These are phyloP conservation scores for Apis florea DNA, from an alignment of 1,140 invertebrate species.

Conservation along the genomic window DNA sequence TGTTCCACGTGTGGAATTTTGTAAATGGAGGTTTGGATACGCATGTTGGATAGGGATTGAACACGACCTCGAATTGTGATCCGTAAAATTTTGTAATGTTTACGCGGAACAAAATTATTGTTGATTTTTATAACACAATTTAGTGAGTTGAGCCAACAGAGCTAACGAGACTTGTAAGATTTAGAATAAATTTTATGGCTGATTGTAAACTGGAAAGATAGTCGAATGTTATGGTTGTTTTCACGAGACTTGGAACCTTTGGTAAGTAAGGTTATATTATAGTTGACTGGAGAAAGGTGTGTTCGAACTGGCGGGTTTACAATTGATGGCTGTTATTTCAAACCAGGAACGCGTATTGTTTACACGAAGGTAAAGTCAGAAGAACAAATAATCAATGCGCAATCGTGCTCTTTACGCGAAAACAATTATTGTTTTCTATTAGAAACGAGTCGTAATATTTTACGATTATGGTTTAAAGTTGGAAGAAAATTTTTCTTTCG, in stretches of 20 bases:
- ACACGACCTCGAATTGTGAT: too few relatives aligned
- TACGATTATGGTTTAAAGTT: neutral
- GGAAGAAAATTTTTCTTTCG: neutral
- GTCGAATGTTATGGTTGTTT: neutral
- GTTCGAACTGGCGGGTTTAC: neutral
- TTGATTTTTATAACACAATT: too few relatives aligned
- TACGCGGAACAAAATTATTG: too few relatives aligned
- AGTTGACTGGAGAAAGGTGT: neutral
- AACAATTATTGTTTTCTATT: neutral
- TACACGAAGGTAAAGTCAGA: slow-evolving; percentile 6
- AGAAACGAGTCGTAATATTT: neutral
- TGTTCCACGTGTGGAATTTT: too few relatives aligned
- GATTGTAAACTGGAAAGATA: neutral
- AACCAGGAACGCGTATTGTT: neutral
- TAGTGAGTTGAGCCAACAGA: too few relatives aligned
- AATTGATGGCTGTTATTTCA: neutral
- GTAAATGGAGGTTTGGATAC: too few relatives aligned
- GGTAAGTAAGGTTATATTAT: neutral
- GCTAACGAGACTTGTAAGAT: too few relatives aligned
- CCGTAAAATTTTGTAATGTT: too few relatives aligned
- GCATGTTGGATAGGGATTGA: too few relatives aligned
- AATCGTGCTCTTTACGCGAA: slow-evolving; percentile 7
- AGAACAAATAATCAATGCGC: slow-evolving; percentile 14
- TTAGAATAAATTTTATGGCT: too few relatives aligned
- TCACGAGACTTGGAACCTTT: neutral